These are phyloP conservation scores for Fulmarus glacialis DNA, from an alignment of 2,113 vertebrate species.

Conservation along the genomic window DNA sequence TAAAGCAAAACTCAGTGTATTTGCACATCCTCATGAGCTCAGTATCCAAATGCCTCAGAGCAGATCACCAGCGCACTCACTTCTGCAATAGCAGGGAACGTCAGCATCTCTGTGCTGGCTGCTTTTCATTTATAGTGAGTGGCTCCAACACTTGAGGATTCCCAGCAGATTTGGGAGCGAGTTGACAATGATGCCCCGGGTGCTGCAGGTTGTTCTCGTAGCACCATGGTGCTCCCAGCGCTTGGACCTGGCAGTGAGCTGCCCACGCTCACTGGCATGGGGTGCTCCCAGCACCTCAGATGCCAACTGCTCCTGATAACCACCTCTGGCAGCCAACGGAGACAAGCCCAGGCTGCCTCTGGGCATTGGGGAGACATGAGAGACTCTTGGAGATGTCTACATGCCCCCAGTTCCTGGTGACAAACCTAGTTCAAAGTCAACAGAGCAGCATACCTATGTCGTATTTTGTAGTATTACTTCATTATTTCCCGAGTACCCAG, in stretches of 20 bases:
- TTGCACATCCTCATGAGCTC: neutral
- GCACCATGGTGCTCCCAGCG: accelerated
- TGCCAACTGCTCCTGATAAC: neutral
- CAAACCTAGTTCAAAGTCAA: neutral
- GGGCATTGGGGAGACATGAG: neutral
- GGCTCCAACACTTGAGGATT: neutral
- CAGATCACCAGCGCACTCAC: neutral
- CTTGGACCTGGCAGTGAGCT: neutral
- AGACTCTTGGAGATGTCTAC: neutral
- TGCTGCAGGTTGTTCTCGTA: neutral
- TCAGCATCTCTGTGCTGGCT: neutral
- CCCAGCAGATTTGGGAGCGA: neutral
- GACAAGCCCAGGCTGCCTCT: neutral
- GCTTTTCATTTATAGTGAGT: neutral
- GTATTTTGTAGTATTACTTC: neutral
- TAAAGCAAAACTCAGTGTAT: neutral
- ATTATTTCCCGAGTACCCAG: neutral
- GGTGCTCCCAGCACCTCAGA: neutral
- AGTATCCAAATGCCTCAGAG: neutral
- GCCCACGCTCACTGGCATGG: accelerated
- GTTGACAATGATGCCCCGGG: neutral
- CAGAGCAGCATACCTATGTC: accelerated
- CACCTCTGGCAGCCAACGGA: neutral
- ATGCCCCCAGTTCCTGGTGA: neutral
- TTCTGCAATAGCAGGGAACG: neutral